phyloP scores from a whole-genome alignment of 92 coral and sea anemone genomes.

The Heliopora coerulea region DNA sequence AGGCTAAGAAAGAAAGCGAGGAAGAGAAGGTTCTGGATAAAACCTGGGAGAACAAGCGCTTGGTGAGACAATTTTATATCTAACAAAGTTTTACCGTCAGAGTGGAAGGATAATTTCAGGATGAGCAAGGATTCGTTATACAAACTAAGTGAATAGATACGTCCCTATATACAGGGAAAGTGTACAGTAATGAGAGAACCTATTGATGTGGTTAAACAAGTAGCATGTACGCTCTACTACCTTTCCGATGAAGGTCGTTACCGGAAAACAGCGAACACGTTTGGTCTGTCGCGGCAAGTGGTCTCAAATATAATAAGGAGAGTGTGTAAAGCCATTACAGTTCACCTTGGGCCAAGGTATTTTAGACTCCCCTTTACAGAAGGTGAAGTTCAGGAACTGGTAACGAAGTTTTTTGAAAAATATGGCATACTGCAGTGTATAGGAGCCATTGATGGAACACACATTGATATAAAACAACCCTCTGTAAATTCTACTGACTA shows the following conservation, averaged over 20 bases:
- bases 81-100: constrained; percentile 1
- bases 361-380: constrained; percentile 11
- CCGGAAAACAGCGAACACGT: constrained; percentile 51
- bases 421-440: constrained; percentile 7
- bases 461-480: constrained; percentile 39
- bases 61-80: constrained; percentile 50
- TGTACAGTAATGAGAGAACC: constrained; percentile 47
- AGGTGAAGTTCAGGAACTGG: neutral
- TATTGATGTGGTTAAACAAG: constrained; percentile 41
- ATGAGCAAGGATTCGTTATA: constrained; percentile 27
- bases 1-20: neutral
- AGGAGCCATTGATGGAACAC: constrained; percentile 34
- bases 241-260: constrained; percentile 52
- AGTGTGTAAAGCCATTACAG: constrained; percentile 5
- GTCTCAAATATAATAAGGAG: neutral
- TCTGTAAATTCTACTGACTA: constrained; percentile 19
- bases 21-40: neutral
- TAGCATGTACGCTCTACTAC: constrained; percentile 51
- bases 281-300: constrained; percentile 27
- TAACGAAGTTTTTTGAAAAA: neutral
- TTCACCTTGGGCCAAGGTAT: constrained; percentile 8
- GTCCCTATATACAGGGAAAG: constrained; percentile 20
- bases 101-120: constrained; percentile 35
- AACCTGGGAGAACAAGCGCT: constrained; percentile 44
- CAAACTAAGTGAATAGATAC: constrained; percentile 19